Conservation (phyloP, 1,140 invertebrate species). For the Solenopsis invicta region DNA sequence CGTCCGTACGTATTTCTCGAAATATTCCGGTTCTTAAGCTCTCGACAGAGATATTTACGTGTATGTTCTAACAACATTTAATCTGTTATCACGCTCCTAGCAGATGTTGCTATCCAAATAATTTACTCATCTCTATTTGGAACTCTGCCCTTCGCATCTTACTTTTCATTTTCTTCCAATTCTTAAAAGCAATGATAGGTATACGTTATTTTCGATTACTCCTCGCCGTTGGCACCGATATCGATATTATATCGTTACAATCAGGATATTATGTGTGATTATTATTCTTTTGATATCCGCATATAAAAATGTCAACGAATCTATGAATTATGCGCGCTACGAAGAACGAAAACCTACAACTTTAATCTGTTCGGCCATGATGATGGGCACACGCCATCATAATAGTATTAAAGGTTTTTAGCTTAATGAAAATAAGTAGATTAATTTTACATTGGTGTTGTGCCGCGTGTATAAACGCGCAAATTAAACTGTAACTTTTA, state of each 20-base stretch:
- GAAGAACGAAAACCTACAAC: conserved; percentile 45
- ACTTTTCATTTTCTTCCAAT: conserved; percentile 3
- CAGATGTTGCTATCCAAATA: background rate
- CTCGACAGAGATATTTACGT: conserved; percentile 38
- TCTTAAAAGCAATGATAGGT: background rate
- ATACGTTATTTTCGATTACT: background rate
- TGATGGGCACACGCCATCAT: conserved; percentile 22
- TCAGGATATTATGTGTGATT: background rate
- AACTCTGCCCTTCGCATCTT: background rate
- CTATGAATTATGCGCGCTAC: conserved; percentile 15
- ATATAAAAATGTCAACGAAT: conserved; percentile 1
- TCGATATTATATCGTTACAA: background rate
- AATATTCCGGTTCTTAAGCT: conserved; percentile 31
- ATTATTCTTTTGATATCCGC: background rate
- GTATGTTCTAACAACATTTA: conserved; percentile 41
- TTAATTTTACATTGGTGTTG: conserved; percentile 48
- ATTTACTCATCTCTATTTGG: background rate
- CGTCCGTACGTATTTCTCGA: conserved; percentile 28
- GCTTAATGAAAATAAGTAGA: conserved; percentile 64
- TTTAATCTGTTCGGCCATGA: conserved; percentile 46
- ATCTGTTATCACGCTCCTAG: conserved; percentile 44
- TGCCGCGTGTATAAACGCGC: conserved; percentile 12
- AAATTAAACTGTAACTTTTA: conserved; percentile 49
- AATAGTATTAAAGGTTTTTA: conserved; percentile 63
- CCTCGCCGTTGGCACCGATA: background rate